phyloP scores from a whole-genome alignment of 2,113 vertebrate species.

The Orcinus orca region DNA sequence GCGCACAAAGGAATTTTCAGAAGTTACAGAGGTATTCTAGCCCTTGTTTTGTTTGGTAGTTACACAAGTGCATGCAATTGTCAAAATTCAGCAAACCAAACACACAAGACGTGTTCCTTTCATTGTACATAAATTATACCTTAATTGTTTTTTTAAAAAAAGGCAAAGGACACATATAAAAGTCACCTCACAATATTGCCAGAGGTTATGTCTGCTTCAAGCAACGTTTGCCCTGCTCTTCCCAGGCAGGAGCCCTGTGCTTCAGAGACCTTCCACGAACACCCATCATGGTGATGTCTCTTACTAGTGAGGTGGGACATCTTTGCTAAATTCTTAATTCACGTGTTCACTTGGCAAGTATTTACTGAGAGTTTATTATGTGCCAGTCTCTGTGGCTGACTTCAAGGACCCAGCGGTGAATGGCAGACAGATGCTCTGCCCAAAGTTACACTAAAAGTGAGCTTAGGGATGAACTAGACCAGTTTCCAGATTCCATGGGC shows the following conservation, averaged over 20 bases:
- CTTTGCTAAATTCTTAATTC: not conserved
- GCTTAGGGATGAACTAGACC: too few species aligned
- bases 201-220: not conserved
- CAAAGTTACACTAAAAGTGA: not conserved
- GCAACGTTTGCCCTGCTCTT: too few species aligned
- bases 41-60: not conserved
- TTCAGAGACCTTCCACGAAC: not conserved
- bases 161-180: not conserved
- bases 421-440: not conserved
- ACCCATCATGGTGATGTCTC: too few species aligned
- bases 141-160: not conserved
- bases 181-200: not conserved
- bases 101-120: accelerated
- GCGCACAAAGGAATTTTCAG: not conserved
- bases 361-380: not conserved
- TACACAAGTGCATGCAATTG: not conserved
- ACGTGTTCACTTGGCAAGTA: not conserved
- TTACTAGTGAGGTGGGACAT: not conserved
- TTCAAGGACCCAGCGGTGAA: not conserved
- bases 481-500: not conserved
- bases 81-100: not conserved
- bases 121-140: not conserved
- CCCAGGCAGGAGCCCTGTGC: not conserved
- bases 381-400: not conserved
- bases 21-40: too few species aligned